These are phyloP conservation scores for Bovichtus diacanthus DNA, from an alignment of 2,797 vertebrate species.

Conservation along the genomic window DNA sequence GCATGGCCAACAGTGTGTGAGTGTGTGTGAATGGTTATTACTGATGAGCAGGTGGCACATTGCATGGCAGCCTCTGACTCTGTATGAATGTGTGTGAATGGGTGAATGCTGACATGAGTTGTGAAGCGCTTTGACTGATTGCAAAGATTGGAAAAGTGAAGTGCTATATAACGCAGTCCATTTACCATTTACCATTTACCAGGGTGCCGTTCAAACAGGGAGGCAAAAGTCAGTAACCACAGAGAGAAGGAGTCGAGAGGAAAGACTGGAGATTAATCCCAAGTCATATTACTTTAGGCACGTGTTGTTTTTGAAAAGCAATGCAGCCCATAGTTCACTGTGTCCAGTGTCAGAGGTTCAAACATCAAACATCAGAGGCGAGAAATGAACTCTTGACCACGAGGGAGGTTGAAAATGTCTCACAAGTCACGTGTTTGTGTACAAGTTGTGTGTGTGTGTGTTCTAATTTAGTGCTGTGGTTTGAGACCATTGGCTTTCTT, in stretches of 20 bases:
- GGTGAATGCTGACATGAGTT: too few species aligned
- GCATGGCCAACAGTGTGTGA: too few species aligned
- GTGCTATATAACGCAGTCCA: too few species aligned
- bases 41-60: too few species aligned
- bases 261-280: conserved; percentile 9
- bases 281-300: conserved; percentile 1
- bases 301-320: not conserved
- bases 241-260: not conserved
- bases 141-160: too few species aligned
- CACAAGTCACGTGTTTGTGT: conserved; percentile 2
- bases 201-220: conserved; percentile 3
- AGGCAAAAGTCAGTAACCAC: conserved; percentile 2
- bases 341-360: not conserved
- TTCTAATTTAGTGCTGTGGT: conserved; percentile 32
- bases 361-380: conserved; percentile 4
- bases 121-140: too few species aligned
- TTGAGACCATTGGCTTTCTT: conserved; percentile 12
- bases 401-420: not conserved
- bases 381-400: not conserved
- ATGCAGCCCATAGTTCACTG: not conserved
- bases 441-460: not conserved
- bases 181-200: too few species aligned
- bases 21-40: too few species aligned
- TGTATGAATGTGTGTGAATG: too few species aligned
- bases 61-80: too few species aligned